Conservation (phyloP, 2,797 vertebrate genomes). For the Gephyroberyx darwinii region DNA sequence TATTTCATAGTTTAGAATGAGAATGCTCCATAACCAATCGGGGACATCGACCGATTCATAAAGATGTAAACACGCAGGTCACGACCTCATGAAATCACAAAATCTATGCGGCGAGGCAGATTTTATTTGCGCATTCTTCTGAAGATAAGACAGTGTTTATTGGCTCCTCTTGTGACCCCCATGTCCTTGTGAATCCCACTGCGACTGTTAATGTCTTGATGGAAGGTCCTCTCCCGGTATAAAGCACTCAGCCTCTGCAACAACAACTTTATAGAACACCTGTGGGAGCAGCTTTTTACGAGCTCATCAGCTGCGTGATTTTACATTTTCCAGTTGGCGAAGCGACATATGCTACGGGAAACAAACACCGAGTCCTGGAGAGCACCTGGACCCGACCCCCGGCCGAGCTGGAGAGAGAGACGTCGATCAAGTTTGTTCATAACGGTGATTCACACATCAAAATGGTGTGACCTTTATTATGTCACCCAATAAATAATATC, state of each 20-base stretch:
- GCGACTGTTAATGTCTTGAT: constrained; percentile 68
- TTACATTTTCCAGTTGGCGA: constrained; percentile 77
- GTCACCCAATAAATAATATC: neutral
- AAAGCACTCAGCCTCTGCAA: constrained; percentile 75
- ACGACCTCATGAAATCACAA: constrained; percentile 65
- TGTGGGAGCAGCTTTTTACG: constrained; percentile 72
- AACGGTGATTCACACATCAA: neutral
- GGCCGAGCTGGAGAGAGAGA: neutral
- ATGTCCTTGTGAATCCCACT: constrained; percentile 72
- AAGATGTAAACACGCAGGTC: constrained; percentile 68
- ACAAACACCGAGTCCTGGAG: constrained; percentile 59
- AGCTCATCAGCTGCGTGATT: constrained; percentile 71
- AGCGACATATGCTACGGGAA: constrained; percentile 76
- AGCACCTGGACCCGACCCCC: constrained; percentile 28
- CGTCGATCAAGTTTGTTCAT: constrained; percentile 22
- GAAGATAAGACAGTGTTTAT: constrained; percentile 66
- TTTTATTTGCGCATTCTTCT: constrained; percentile 72
- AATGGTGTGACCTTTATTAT: constrained; percentile 32
- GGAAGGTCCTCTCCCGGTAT: constrained; percentile 71
- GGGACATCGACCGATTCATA: constrained; percentile 45
- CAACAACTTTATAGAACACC: constrained; percentile 78
- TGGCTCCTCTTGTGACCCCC: constrained; percentile 62
- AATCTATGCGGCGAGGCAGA: constrained; percentile 50
- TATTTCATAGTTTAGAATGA: constrained; percentile 68
- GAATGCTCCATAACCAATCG: constrained; percentile 60